phyloP scores from a whole-genome alignment of 2,888 invertebrate genomes.

The Zeuzera pyrina region DNA sequence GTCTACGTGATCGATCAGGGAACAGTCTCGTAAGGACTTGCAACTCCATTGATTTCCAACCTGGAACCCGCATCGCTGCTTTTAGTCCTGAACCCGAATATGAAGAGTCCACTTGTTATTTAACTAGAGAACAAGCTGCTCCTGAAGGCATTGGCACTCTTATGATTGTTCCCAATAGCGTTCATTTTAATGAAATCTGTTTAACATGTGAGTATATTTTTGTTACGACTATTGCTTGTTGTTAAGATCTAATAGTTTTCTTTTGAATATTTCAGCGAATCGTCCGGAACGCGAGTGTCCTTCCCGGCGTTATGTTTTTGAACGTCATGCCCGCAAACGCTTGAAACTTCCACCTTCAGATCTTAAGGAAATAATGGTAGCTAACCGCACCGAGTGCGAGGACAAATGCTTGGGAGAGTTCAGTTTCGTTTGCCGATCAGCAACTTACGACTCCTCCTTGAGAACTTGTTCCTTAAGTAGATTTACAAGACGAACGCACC shows the following conservation, averaged over 20 bases:
- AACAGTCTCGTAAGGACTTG: constrained; percentile 89
- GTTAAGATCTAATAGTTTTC: constrained; percentile 10
- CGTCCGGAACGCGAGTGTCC: constrained; percentile 92
- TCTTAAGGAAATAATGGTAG: constrained; percentile 87
- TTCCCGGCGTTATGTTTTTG: constrained; percentile 89
- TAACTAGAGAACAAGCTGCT: constrained; percentile 87
- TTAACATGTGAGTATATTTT: constrained; percentile 81
- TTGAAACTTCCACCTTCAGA: constrained; percentile 85
- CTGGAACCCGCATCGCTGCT: constrained; percentile 87
- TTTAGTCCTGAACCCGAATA: constrained; percentile 87
- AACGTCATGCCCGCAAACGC: constrained; percentile 88
- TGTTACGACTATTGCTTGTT: constrained; percentile 5
- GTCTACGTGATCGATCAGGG: constrained; percentile 85
- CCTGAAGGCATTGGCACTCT: constrained; percentile 92
- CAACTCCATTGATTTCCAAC: constrained; percentile 92
- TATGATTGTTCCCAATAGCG: constrained; percentile 91
- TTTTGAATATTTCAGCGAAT: constrained; percentile 66
- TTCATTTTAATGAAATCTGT: constrained; percentile 92
- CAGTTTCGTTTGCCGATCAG: constrained; percentile 90
- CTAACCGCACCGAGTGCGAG: constrained; percentile 91
- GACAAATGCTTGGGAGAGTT: constrained; percentile 92
- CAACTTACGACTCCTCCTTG: constrained; percentile 84
- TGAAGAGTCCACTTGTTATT: constrained; percentile 90
- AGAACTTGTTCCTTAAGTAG: constrained; percentile 85
- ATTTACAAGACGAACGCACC: constrained; percentile 89